Evolutionary conservation across 1,140 invertebrate species (phyloP).

Genomic region (Drosophila saltans): DNA sequence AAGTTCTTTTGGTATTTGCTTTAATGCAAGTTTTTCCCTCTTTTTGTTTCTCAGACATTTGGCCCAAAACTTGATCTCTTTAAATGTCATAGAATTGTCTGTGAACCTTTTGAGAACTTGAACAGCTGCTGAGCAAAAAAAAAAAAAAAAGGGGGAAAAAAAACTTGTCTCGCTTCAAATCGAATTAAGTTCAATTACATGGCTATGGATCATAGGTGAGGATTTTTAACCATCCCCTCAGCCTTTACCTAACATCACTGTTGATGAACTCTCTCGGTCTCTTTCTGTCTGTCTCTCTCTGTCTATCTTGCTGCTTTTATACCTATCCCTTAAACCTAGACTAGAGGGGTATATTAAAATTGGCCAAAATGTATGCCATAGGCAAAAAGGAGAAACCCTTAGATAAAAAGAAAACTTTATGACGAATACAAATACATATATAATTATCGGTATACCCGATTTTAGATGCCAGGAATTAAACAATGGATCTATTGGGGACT

Average conservation of each 20-base stretch:
- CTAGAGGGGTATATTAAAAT: background rate
- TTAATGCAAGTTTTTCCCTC: constrained; percentile 29
- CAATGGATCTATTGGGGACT: too few species aligned
- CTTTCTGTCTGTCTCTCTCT: background rate
- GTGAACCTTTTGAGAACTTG: constrained; percentile 61
- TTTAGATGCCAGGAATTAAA: too few species aligned
- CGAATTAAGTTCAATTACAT: constrained; percentile 81
- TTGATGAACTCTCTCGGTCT: constrained; percentile 26
- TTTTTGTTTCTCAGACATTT: background rate
- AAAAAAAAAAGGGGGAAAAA: too few species aligned
- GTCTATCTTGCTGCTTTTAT: background rate
- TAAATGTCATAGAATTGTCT: constrained; percentile 16
- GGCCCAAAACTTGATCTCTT: background rate
- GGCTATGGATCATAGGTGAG: constrained; percentile 42
- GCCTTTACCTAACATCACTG: constrained; percentile 5
- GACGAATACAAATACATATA: too few species aligned
- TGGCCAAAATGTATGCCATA: too few species aligned
- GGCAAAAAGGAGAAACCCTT: too few species aligned
- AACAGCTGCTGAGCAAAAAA: constrained; percentile 66
- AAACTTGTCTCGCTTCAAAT: constrained; percentile 73
- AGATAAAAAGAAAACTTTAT: too few species aligned
- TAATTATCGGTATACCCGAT: too few species aligned
- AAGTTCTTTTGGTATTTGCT: background rate
- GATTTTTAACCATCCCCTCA: constrained; percentile 30
- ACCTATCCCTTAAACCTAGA: background rate